A percentile compares a stretch with the other conserved stretches of the same genome.
These are phyloP conservation scores for Siniperca knerii DNA, from an alignment of 2,113 vertebrate species.

Conservation along the genomic window DNA sequence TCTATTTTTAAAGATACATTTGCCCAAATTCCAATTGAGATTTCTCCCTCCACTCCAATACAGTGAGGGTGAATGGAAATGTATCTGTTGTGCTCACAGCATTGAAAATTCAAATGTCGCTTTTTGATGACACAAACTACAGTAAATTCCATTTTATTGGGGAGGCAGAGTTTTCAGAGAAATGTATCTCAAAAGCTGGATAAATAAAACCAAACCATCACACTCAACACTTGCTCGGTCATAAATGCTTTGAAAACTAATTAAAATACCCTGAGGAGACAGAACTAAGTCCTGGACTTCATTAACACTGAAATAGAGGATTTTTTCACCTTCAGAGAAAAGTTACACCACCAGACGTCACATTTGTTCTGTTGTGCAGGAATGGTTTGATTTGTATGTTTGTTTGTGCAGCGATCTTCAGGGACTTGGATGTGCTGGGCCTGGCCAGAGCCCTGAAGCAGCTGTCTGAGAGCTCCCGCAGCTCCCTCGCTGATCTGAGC, in stretches of 20 bases:
- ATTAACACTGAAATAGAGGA: neutral
- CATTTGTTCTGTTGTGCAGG: neutral
- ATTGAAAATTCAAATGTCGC: no score
- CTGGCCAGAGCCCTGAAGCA: constrained; percentile 48
- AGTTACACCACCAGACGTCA: neutral
- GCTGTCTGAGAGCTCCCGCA: constrained; percentile 27
- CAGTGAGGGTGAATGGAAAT: neutral
- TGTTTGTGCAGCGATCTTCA: constrained; percentile 42
- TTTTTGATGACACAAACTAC: neutral
- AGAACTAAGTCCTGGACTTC: neutral
- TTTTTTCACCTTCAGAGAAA: neutral
- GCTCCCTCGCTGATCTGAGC: constrained; percentile 43
- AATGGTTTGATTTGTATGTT: neutral
- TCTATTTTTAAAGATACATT: neutral
- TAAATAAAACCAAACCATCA: neutral
- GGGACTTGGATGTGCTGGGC: neutral
- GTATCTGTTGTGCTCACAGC: neutral
- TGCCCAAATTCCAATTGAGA: neutral
- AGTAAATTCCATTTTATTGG: neutral
- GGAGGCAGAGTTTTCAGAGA: neutral
- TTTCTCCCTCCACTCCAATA: neutral
- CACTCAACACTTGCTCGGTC: neutral
- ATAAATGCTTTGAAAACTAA: neutral
- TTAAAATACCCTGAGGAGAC: neutral
- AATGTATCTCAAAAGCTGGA: neutral